Evolutionary conservation across 2,113 vertebrate genomes (phyloP).

Genomic region (Archilochus colubris): DNA sequence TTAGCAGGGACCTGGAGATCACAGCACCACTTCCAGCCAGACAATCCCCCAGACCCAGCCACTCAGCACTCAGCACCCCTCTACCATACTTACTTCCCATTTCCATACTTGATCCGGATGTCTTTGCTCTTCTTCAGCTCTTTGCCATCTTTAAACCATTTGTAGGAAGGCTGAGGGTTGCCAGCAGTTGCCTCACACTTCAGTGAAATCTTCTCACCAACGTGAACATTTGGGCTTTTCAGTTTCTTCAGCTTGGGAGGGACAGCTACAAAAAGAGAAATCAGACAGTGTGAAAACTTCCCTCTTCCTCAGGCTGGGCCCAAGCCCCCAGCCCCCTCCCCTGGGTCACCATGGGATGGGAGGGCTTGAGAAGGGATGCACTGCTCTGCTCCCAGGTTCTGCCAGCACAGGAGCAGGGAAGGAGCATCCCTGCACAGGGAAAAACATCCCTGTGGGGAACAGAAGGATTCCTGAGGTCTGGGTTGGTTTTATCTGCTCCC

Average conservation of each 20-base stretch:
- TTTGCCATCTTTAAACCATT: conserved; percentile 95
- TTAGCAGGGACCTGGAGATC: neutral
- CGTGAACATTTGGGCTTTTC: conserved; percentile 85
- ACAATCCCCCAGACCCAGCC: accelerated
- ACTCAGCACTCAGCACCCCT: neutral
- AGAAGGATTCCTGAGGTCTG: neutral
- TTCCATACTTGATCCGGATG: conserved; percentile 87
- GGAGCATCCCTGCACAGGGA: neutral
- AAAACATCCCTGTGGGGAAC: accelerated
- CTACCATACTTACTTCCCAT: conserved; percentile 82
- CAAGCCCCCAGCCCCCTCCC: accelerated
- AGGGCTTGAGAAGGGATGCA: neutral
- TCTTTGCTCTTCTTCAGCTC: conserved; percentile 91
- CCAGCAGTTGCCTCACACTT: conserved; percentile 91
- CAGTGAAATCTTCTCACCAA: conserved; percentile 87
- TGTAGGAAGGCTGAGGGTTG: conserved; percentile 88
- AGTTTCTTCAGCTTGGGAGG: conserved; percentile 92
- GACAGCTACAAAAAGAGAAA: conserved; percentile 73
- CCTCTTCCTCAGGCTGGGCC: neutral
- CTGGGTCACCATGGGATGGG: too few relatives aligned
- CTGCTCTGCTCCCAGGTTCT: neutral
- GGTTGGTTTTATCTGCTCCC: neutral
- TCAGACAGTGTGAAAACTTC: neutral
- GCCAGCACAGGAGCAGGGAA: neutral
- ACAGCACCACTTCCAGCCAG: neutral